Percentiles rank a stretch among this genome's conserved stretches.
Evolutionary conservation across 2,113 vertebrate genomes (phyloP).

Genomic region (Origma solitaria): DNA sequence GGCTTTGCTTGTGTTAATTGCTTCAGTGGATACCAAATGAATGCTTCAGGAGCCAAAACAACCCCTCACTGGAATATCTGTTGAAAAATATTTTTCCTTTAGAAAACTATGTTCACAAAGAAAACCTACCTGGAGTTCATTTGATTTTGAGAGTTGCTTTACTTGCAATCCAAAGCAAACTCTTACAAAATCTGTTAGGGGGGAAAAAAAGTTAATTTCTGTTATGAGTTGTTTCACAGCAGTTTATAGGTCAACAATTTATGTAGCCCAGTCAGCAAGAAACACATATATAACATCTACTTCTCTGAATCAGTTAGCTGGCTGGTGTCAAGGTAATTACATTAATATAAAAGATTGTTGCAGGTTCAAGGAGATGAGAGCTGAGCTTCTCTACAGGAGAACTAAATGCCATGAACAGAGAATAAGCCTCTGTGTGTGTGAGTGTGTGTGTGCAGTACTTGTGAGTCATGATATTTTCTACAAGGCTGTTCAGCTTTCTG

Average conservation of each 20-base stretch:
- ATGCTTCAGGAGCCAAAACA: neutral
- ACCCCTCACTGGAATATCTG: neutral
- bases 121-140: neutral
- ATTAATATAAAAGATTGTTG: neutral
- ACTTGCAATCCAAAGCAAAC: neutral
- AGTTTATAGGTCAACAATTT: neutral
- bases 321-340: neutral
- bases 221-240: neutral
- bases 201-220: neutral
- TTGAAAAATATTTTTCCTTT: neutral
- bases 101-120: neutral
- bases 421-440: neutral
- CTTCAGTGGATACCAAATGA: neutral
- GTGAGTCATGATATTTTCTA: neutral
- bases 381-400: neutral
- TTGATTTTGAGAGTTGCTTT: neutral
- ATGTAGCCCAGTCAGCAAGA: neutral
- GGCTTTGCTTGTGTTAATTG: neutral
- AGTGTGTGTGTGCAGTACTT: neutral
- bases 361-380: neutral
- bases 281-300: neutral
- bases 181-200: neutral
- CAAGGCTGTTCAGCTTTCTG: constrained; percentile 26
- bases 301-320: neutral
- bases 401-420: neutral